phyloP scores from a whole-genome alignment of 2,113 vertebrate species.

The Pithys albifrons region DNA sequence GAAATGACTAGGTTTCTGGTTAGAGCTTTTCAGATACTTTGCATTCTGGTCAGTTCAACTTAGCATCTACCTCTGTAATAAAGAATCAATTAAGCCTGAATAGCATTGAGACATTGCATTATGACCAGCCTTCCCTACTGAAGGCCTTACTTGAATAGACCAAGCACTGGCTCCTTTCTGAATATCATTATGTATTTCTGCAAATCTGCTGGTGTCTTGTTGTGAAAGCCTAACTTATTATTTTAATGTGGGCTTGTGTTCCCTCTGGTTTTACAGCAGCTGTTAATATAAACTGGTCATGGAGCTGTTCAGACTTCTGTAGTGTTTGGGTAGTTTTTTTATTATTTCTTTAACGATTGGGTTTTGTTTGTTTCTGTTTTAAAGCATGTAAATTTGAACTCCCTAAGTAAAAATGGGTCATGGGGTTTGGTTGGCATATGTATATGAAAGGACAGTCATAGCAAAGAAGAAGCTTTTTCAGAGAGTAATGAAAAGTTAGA shows the following conservation, averaged over 20 bases:
- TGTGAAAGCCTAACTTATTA: neutral
- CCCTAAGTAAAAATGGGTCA: neutral
- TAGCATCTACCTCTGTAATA: neutral
- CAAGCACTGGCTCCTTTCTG: neutral
- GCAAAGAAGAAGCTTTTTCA: neutral
- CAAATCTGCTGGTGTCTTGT: neutral
- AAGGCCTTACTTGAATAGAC: neutral
- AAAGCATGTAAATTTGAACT: constrained; percentile 18
- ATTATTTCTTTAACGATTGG: neutral
- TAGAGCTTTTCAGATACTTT: neutral
- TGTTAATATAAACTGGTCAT: constrained; percentile 10
- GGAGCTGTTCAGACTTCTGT: neutral
- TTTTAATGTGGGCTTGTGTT: neutral
- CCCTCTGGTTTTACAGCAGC: constrained; percentile 27
- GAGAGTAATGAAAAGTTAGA: neutral
- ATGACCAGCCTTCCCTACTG: neutral
- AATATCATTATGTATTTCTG: neutral
- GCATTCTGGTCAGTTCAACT: neutral
- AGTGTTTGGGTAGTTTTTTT: neutral
- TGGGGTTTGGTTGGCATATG: neutral
- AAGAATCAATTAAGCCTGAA: neutral
- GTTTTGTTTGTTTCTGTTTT: neutral
- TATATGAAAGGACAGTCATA: neutral
- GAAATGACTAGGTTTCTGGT: neutral
- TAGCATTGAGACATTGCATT: neutral